Evolutionary conservation across 2,113 vertebrate genomes (phyloP).

Genomic region (Aegypius monachus): DNA sequence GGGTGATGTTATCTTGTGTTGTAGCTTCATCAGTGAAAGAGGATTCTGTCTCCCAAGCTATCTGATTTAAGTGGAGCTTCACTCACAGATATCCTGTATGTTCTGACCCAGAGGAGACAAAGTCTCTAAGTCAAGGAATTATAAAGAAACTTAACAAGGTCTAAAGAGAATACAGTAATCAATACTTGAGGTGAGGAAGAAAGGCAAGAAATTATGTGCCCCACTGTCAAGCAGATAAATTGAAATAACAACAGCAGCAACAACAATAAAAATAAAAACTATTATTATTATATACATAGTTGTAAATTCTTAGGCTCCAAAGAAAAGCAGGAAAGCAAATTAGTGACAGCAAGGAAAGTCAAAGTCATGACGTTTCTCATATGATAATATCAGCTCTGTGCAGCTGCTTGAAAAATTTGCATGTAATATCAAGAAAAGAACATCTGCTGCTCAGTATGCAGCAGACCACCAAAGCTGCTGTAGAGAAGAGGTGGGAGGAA

Average conservation of each 20-base stretch:
- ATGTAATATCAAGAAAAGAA: slow-evolving; percentile 28
- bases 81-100: neutral
- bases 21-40: neutral
- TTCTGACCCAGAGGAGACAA: neutral
- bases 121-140: neutral
- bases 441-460: slow-evolving; percentile 65
- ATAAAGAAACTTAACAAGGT: neutral
- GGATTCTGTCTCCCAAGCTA: neutral
- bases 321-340: neutral
- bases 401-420: slow-evolving; percentile 54
- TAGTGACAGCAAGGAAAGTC: slow-evolving; percentile 1
- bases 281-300: neutral
- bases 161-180: neutral
- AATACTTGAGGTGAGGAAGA: neutral
- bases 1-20: neutral
- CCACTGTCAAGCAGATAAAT: neutral
- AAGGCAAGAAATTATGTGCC: neutral
- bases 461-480: slow-evolving; percentile 4
- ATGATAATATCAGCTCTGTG: slow-evolving; percentile 3
- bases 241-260: neutral
- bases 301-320: neutral
- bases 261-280: neutral
- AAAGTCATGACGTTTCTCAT: slow-evolving; percentile 17
- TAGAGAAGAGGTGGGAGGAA: slow-evolving; percentile 29
- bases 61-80: neutral